Evolutionary conservation across 2,888 invertebrate species (phyloP).

Genomic region (Lepidocyrtoides sp.): DNA sequence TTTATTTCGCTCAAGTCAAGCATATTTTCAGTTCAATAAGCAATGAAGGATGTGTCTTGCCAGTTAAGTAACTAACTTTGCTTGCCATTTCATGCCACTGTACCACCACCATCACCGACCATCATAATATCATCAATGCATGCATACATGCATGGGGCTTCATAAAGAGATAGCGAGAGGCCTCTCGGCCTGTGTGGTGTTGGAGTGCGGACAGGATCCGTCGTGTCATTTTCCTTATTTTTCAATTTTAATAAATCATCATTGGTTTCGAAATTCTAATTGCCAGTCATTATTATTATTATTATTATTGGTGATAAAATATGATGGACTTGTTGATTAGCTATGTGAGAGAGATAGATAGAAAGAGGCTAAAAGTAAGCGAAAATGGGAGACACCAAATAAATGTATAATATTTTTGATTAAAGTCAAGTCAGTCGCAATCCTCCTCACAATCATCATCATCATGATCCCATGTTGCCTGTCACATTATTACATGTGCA

Average conservation of each 20-base stretch:
- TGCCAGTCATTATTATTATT: constrained; percentile 61
- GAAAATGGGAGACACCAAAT: constrained; percentile 22
- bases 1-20: constrained; percentile 25
- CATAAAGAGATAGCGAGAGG: background rate
- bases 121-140: background rate
- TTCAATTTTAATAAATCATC: constrained; percentile 80
- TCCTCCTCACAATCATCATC: background rate
- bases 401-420: constrained; percentile 20
- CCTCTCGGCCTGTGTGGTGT: background rate
- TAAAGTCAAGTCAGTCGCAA: constrained; percentile 17
- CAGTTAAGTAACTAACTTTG: background rate
- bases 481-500: constrained; percentile 10
- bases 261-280: constrained; percentile 78
- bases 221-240: constrained; percentile 68
- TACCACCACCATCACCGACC: too few relatives aligned
- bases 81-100: background rate
- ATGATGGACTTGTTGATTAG: constrained; percentile 66
- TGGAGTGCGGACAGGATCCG: constrained; percentile 27
- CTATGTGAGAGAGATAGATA: background rate
- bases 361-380: background rate
- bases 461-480: constrained; percentile 18
- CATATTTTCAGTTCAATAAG: constrained; percentile 1
- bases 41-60: constrained; percentile 20
- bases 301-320: constrained; percentile 74
- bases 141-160: background rate